Evolutionary conservation across 2,797 vertebrate genomes (phyloP), one percentile per base, ranked within the genome.

Genomic region (Pygocentrus nattereri): DNA sequence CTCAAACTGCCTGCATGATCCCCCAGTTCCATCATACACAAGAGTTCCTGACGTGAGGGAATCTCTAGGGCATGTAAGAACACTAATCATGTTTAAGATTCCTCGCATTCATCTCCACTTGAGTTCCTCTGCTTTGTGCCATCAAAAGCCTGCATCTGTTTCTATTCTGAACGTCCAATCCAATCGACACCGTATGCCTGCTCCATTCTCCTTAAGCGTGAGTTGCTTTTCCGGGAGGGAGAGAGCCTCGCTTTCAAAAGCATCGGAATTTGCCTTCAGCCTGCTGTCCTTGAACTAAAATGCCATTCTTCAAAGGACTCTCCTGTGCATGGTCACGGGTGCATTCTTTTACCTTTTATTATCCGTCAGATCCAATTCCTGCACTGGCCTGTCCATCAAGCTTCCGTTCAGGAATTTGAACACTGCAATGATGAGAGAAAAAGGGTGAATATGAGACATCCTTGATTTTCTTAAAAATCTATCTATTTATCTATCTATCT

Each of bases 271-370:
- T 88, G 80, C 67, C 82, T 84, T 87, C 82, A 50, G 71, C 70
- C 49, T 74, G 71, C 83, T 41, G 81, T 90, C 90, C 90, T 90
- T 90, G 89, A 91, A 90, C 88, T 84, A 84, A 87, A 91, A 91
- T 85, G 77, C 84, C 86, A 85, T 87, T 82, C 82, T 81, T 91
- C 79, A 84, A 88, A 89, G 84, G 84, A 80, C 73, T 83, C 82
- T 82, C 74, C 83, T 74, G 69, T 76, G 34, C 21, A n/a, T 5
- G 38, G 41, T 49, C 78, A 67, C 61, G 62, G 49, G 77, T 23
- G 27, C 31, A 2, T 50, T 64, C 77, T 73, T 79, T 64, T 52
- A 70, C 76, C 71, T 90, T 87, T 88, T 68, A 89, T 88, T 84
- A 85, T 87, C 73, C 80, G 82, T 84, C 84, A 56, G 70, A 82